These are phyloP conservation scores for Staurois parvus DNA, from an alignment of 2,797 vertebrate genomes.

Conservation along the genomic window DNA sequence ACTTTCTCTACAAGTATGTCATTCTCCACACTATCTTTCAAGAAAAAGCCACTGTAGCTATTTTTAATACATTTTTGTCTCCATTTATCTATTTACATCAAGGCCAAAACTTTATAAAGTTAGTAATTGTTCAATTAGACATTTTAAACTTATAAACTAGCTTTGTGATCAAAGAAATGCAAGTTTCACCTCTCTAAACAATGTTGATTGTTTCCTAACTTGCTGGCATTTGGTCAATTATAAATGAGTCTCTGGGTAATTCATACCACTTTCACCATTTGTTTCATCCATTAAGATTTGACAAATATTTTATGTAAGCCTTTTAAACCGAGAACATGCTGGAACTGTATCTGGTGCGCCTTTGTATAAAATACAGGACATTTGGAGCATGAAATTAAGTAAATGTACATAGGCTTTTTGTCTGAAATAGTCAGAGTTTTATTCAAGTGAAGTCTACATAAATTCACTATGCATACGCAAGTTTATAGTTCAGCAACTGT, in stretches of 20 bases:
- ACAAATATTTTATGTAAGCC: constrained; percentile 54
- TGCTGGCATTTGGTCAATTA: constrained; percentile 50
- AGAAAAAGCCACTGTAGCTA: no score
- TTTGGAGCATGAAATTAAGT: constrained; percentile 62
- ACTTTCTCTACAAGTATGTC: no score
- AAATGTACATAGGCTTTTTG: constrained; percentile 41
- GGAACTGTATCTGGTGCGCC: constrained; percentile 35
- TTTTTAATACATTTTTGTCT: background rate
- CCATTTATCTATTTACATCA: background rate
- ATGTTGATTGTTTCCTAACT: constrained; percentile 40
- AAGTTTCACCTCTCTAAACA: constrained; percentile 29
- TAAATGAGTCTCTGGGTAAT: constrained; percentile 49
- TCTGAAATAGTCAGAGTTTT: constrained; percentile 17
- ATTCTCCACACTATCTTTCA: no score
- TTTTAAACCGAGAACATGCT: constrained; percentile 55
- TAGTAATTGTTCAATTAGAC: background rate
- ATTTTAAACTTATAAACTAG: background rate
- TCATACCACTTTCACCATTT: constrained; percentile 57
- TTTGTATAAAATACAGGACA: constrained; percentile 50
- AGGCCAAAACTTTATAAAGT: background rate
- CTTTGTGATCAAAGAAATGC: constrained; percentile 6
- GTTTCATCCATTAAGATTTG: constrained; percentile 53
- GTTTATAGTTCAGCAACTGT: background rate
- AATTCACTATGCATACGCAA: background rate
- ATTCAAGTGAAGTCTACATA: background rate